These are phyloP conservation scores for Dryas iulia DNA, from an alignment of 1,140 invertebrate species.

Conservation along the genomic window DNA sequence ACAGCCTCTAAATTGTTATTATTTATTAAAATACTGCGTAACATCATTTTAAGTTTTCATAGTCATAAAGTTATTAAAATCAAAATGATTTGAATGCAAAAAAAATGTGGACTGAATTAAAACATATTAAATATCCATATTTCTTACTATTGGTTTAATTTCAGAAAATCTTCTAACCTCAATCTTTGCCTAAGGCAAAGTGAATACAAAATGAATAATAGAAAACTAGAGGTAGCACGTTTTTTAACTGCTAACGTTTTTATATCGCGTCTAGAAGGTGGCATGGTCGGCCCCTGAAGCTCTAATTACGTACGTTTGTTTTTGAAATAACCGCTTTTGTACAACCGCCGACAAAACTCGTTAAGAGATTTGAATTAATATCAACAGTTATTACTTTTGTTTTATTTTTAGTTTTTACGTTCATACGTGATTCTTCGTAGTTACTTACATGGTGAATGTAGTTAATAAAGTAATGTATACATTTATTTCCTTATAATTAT, in stretches of 20 bases:
- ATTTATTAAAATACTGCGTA: not conserved
- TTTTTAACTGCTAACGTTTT: conserved; percentile 62
- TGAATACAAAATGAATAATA: conserved; percentile 17
- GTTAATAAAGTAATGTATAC: not conserved
- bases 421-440: not conserved
- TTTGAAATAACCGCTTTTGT: conserved; percentile 66
- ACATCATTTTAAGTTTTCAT: not conserved
- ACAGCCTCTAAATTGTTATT: not conserved
- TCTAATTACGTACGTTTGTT: conserved; percentile 76
- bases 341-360: conserved; percentile 45
- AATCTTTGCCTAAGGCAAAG: not conserved
- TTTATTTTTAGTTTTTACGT: not conserved
- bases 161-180: not conserved
- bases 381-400: not conserved
- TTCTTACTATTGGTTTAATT: not conserved
- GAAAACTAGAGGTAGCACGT: conserved; percentile 41
- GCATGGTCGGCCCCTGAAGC: conserved; percentile 49
- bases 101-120: not conserved
- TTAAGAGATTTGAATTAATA: conserved; percentile 35
- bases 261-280: conserved; percentile 44
- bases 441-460: not conserved
- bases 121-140: no score
- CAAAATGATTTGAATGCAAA: not conserved
- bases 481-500: not conserved
- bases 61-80: not conserved